phyloP scores from a whole-genome alignment of 2,797 vertebrate genomes.

The Intellagama lesueurii region DNA sequence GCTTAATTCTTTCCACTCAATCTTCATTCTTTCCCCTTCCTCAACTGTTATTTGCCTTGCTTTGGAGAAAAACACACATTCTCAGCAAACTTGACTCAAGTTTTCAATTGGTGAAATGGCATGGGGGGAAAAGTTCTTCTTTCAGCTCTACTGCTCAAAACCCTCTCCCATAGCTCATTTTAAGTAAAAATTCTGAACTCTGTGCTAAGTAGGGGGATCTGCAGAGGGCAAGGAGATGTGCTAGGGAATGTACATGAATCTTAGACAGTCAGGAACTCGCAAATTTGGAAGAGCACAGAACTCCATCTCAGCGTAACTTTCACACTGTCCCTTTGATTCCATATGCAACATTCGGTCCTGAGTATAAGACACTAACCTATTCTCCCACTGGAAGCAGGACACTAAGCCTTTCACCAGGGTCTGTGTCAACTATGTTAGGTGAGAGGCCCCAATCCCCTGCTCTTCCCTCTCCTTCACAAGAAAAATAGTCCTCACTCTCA shows the following conservation, averaged over 20 bases:
- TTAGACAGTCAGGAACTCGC: background rate
- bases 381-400: background rate
- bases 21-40: too few species aligned
- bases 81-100: too few species aligned
- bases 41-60: too few species aligned
- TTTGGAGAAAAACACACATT: too few species aligned
- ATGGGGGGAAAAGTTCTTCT: too few species aligned
- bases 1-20: too few species aligned
- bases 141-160: too few species aligned
- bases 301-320: background rate
- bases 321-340: background rate
- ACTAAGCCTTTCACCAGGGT: background rate
- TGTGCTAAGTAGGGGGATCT: background rate
- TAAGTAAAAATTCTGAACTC: background rate
- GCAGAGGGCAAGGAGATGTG: background rate
- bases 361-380: too few species aligned
- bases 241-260: background rate
- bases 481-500: slow-evolving; percentile 49
- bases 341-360: too few species aligned
- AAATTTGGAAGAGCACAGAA: background rate
- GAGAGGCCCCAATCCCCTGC: background rate
- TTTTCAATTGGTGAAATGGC: too few species aligned
- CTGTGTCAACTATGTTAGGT: background rate
- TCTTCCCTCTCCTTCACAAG: background rate
- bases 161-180: too few species aligned